Evolutionary conservation across 2,113 vertebrate genomes (phyloP).

Genomic region (Brachyhypopomus gauderio): DNA sequence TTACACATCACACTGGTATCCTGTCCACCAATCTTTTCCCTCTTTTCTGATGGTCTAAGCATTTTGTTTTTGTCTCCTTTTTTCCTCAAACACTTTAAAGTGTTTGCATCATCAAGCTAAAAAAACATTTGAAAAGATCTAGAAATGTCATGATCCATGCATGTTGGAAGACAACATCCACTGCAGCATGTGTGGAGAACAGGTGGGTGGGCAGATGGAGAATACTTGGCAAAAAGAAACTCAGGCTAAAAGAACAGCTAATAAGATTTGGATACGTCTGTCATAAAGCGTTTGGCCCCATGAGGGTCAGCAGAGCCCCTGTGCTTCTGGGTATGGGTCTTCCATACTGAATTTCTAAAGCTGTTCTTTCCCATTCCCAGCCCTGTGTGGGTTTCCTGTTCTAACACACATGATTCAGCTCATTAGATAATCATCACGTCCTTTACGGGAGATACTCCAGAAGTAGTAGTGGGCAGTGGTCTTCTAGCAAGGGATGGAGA

Average conservation of each 20-base stretch:
- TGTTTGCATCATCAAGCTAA: slow-evolving; percentile 11
- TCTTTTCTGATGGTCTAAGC: not conserved
- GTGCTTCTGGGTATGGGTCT: not conserved
- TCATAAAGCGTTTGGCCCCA: slow-evolving; percentile 3
- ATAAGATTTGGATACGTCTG: slow-evolving; percentile 25
- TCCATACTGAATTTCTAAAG: too few relatives aligned
- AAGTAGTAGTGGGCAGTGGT: too few relatives aligned
- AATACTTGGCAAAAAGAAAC: slow-evolving; percentile 24
- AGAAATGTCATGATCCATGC: not conserved
- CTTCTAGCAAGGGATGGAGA: too few relatives aligned
- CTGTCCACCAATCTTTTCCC: not conserved
- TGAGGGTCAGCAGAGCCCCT: too few relatives aligned
- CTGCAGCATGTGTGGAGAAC: not conserved
- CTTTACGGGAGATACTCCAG: too few relatives aligned
- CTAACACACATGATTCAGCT: not conserved
- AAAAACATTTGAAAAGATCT: not conserved
- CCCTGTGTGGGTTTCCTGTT: too few relatives aligned
- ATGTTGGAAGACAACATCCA: slow-evolving; percentile 1
- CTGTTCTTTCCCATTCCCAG: too few relatives aligned
- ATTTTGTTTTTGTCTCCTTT: not conserved
- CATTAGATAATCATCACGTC: not conserved
- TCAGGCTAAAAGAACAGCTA: not conserved
- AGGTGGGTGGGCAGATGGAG: not conserved
- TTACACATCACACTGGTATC: slow-evolving; percentile 23
- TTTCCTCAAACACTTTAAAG: slow-evolving; percentile 1